Evolutionary conservation across 2,797 vertebrate genomes (phyloP), one percentile per base, ranked within the genome.

Genomic region (Urophycis tenuis): DNA sequence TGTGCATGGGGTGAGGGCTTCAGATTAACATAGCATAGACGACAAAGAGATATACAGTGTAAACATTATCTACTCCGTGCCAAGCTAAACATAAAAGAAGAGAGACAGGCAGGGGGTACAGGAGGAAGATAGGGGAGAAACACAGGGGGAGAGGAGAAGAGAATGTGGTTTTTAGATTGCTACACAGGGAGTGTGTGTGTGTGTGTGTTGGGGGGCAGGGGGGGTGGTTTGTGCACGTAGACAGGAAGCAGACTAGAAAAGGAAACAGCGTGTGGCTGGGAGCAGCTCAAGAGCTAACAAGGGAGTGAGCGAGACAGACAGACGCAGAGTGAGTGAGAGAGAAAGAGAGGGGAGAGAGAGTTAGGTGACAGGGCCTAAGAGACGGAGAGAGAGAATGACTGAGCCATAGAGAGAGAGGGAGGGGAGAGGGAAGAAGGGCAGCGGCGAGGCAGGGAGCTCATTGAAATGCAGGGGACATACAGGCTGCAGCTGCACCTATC

Each of bases 401-500:
- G 30, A 71, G 64, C 74, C 74, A 53, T 67, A 86, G 79, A 81
- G 71, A 30, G 73, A 41, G 75, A 77, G 78, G 78, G 81, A 17
- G 53, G 53, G 25, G 4, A 34, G n/a, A 72, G 74, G 82, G 84
- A 85, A 83, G 84, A 87, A 70, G 81, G 84, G 84, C 85, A 85
- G 85, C 32, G 77, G 80, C 80, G 82, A 89, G 86, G 86, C 77
- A 4, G 72, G 82, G 87, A 86, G 81, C 92, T 94, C 92, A 94
- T 94, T 94, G 91, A 92, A 87, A 94, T 94, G 90, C 93, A 92
- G 90, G 89, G 90, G 90, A 93, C 91, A 92, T 91, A 83, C 81
- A 78, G 87, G 89, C 91, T 94, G 93, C 93, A 94, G 93, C 93
- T 94, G 93, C 92, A 91, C 91, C 92, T 92, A 93, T 94, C 93